A percentile compares a stretch with the other conserved stretches of the same genome.
These are phyloP conservation scores for Rhogogaster chlorosoma DNA, from an alignment of 2,888 invertebrate genomes.

Conservation along the genomic window DNA sequence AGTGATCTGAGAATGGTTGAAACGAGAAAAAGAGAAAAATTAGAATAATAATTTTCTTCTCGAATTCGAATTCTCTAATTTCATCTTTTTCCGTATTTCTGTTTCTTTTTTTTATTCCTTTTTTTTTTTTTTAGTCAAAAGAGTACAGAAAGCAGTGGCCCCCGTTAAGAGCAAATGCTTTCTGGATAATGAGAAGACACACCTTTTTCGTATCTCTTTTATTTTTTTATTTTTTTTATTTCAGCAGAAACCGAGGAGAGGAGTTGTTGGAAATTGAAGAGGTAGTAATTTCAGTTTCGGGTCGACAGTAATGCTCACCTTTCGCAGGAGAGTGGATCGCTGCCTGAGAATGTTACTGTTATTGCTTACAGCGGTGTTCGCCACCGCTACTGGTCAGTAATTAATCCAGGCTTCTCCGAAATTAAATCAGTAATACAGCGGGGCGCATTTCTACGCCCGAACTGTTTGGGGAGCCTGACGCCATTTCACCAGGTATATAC, in stretches of 20 bases:
- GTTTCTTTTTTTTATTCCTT: not conserved
- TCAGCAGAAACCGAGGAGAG: not conserved
- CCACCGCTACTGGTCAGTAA: slow-evolving; percentile 51
- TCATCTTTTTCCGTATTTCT: not conserved
- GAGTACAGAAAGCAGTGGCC: slow-evolving; percentile 5
- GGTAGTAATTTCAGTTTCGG: slow-evolving; percentile 51
- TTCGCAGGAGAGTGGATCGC: slow-evolving; percentile 50
- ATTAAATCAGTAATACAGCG: slow-evolving; percentile 50
- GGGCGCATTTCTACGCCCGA: slow-evolving; percentile 2
- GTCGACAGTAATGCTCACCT: slow-evolving; percentile 51
- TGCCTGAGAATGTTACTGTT: slow-evolving; percentile 51
- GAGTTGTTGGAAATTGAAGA: slow-evolving; percentile 50
- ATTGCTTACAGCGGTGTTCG: slow-evolving; percentile 43
- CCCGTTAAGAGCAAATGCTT: slow-evolving; percentile 38
- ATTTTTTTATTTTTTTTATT: not conserved
- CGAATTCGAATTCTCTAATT: not conserved
- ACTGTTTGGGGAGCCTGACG: slow-evolving; percentile 20
- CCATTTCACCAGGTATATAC: slow-evolving; percentile 22
- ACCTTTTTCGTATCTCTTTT: not conserved
- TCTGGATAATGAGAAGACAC: slow-evolving; percentile 44
- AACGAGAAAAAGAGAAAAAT: not conserved
- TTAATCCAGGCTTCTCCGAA: slow-evolving; percentile 51
- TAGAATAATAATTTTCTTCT: not conserved
- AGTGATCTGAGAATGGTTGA: not conserved
- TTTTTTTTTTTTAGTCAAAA: not conserved